phyloP scores from a whole-genome alignment of 2,888 invertebrate genomes.

The Escarpia spicata region DNA sequence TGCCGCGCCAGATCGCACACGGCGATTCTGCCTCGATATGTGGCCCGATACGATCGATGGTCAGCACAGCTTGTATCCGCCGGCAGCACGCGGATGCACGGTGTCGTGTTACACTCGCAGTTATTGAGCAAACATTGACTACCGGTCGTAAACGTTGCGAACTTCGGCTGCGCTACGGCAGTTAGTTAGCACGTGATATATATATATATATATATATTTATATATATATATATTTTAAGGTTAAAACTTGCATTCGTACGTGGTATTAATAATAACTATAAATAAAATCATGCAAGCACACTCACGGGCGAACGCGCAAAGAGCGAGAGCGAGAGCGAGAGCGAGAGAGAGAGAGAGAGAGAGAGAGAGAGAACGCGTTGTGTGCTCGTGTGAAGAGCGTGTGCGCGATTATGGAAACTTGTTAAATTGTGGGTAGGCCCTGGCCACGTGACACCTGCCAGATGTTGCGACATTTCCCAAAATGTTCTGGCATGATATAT shows the following conservation, averaged over 20 bases:
- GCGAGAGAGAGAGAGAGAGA: neutral
- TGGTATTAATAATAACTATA: neutral
- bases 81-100: neutral
- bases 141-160: neutral
- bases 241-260: no score
- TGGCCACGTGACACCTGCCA: no score
- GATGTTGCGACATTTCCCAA: neutral
- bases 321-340: neutral
- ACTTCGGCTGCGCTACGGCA: no score
- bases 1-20: neutral
- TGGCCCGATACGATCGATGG: neutral
- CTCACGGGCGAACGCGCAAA: neutral
- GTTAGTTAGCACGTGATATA: no score
- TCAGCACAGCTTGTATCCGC: neutral
- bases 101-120: neutral
- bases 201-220: no score
- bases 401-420: no score
- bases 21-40: neutral
- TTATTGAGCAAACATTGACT: neutral
- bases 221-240: no score
- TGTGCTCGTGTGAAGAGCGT: no score
- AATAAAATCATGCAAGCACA: neutral
- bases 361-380: neutral
- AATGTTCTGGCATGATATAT: neutral
- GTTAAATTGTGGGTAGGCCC: neutral